Evolutionary conservation across 2,888 invertebrate species (phyloP).

Genomic region (Leistus spinibarbis): DNA sequence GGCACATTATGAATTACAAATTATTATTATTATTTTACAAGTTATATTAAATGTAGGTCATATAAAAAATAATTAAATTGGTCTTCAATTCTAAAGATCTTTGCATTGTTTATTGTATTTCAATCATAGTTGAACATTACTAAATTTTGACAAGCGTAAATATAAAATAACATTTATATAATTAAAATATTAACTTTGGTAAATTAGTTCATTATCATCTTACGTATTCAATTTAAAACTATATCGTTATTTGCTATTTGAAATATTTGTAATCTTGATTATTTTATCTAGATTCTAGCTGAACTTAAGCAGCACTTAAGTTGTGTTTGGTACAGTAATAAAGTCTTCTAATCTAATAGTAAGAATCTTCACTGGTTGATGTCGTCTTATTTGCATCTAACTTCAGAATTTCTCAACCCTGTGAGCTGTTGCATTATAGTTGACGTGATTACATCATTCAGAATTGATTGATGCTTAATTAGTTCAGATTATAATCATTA

Average conservation of each 20-base stretch:
- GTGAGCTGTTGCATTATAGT: slow-evolving; percentile 1
- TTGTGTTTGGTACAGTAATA: too few species aligned
- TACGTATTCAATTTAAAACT: too few species aligned
- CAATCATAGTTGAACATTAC: background rate
- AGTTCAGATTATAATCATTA: slow-evolving; percentile 34
- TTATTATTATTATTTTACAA: background rate
- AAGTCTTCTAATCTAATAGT: background rate
- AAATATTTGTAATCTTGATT: too few species aligned
- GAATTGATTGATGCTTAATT: slow-evolving; percentile 22
- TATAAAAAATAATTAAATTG: background rate
- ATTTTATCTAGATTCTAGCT: too few species aligned
- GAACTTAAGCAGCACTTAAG: too few species aligned
- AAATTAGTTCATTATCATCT: background rate
- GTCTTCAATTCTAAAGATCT: background rate
- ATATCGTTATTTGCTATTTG: too few species aligned
- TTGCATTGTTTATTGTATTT: background rate
- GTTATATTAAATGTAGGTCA: background rate
- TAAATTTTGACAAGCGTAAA: background rate
- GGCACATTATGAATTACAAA: background rate
- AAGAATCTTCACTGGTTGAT: background rate
- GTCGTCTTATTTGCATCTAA: background rate
- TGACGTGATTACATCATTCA: background rate
- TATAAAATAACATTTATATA: background rate
- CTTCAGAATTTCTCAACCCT: slow-evolving; percentile 1
- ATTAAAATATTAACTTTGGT: background rate